Evolutionary conservation across 64 coral and sea anemone genomes (phyloP).

Genomic region (Pocillopora damicornis): DNA sequence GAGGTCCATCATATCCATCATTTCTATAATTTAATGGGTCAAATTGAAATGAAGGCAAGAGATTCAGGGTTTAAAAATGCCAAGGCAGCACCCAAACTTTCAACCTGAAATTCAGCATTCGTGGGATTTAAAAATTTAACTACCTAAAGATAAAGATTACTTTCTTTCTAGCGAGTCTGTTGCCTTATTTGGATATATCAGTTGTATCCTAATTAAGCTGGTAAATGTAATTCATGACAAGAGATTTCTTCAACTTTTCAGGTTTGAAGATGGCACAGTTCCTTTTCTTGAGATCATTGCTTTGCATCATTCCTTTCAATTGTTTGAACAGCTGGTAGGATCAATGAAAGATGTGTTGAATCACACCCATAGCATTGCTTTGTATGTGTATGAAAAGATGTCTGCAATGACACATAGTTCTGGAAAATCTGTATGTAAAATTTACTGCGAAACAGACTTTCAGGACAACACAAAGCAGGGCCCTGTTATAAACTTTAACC

Average conservation of each 20-base stretch:
- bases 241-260: background rate
- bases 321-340: constrained; percentile 56
- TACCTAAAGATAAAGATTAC: too few relatives aligned
- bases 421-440: constrained; percentile 44
- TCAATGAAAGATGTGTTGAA: constrained; percentile 47
- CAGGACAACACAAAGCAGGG: constrained; percentile 55
- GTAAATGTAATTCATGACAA: too few relatives aligned
- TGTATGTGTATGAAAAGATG: constrained; percentile 73
- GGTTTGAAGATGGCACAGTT: constrained; percentile 96
- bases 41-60: too few relatives aligned
- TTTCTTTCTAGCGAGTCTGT: too few relatives aligned
- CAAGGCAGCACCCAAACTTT: too few relatives aligned
- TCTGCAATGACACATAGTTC: constrained; percentile 70
- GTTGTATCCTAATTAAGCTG: too few relatives aligned
- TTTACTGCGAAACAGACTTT: constrained; percentile 82
- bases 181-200: too few relatives aligned
- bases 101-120: too few relatives aligned
- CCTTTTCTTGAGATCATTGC: constrained; percentile 88
- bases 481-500: constrained; percentile 89
- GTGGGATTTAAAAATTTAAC: too few relatives aligned
- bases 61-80: too few relatives aligned
- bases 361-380: constrained; percentile 81
- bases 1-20: too few relatives aligned
- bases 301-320: constrained; percentile 69
- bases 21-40: too few relatives aligned